These are phyloP conservation scores for Cephus spinipes DNA, from an alignment of 2,888 invertebrate genomes.

Conservation along the genomic window DNA sequence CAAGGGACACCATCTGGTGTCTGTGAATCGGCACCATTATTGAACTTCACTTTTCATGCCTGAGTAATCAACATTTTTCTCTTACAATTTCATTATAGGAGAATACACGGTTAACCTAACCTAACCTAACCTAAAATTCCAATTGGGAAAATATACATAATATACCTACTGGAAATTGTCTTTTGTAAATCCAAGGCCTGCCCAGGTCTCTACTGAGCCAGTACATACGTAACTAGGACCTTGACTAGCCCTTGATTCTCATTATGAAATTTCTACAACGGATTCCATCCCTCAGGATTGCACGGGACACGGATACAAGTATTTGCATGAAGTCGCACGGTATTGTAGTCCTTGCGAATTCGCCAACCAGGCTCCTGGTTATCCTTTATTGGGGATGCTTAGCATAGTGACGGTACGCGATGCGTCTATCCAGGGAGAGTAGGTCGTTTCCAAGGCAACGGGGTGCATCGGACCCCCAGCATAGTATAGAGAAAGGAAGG, in stretches of 20 bases:
- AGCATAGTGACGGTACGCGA: background rate
- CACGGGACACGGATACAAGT: background rate
- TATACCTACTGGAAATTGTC: background rate
- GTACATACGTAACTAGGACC: background rate
- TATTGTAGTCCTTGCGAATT: background rate
- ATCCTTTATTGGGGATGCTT: background rate
- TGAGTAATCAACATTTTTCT: background rate
- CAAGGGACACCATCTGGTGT: background rate
- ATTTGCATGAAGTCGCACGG: background rate
- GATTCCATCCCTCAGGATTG: background rate
- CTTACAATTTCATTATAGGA: background rate
- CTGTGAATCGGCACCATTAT: background rate
- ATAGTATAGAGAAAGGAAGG: background rate
- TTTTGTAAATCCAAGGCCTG: background rate
- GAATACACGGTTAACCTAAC: background rate
- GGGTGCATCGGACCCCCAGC: slow-evolving; percentile 57
- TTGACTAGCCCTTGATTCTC: background rate
- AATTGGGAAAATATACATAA: background rate
- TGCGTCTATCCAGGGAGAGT: slow-evolving; percentile 64
- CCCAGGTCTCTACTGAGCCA: background rate
- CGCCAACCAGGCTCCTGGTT: background rate
- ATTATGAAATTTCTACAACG: background rate
- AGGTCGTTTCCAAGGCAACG: slow-evolving; percentile 65
- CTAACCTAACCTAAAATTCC: background rate
- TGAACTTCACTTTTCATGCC: background rate